phyloP scores from a whole-genome alignment of 2,113 vertebrate species.

The Pitta sordida region DNA sequence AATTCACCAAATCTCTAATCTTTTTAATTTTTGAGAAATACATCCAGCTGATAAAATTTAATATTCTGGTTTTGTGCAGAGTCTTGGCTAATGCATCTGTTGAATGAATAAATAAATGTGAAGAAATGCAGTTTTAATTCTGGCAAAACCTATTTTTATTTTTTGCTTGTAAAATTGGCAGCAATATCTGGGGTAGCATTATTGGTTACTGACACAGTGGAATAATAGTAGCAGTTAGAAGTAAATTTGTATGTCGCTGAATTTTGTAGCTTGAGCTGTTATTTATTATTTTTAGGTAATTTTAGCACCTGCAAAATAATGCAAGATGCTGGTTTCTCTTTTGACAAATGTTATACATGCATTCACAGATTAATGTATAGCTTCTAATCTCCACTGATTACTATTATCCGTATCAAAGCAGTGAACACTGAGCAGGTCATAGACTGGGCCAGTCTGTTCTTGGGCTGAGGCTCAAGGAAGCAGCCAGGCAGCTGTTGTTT shows the following conservation, averaged over 20 bases:
- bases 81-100: constrained; percentile 45
- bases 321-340: background rate
- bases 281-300: background rate
- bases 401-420: background rate
- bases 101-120: constrained; percentile 55
- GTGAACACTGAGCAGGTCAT: background rate
- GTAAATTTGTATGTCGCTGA: background rate
- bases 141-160: constrained; percentile 43
- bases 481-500: background rate
- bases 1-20: constrained; percentile 4
- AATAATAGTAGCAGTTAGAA: constrained; percentile 22
- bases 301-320: background rate
- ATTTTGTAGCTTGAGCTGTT: background rate
- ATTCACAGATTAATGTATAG: background rate
- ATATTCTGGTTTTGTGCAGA: constrained; percentile 29
- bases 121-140: constrained; percentile 59
- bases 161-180: constrained; percentile 46
- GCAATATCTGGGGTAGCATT: background rate
- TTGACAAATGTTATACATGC: background rate
- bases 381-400: background rate
- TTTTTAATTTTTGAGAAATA: constrained; percentile 29
- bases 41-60: constrained; percentile 47
- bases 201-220: background rate
- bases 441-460: background rate
- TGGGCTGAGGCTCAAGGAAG: background rate